A percentile compares a stretch with the other conserved stretches of the same genome.
These are phyloP conservation scores for Crossaster papposus DNA, from an alignment of 53 echinoderm and acorn worm species.

Conservation along the genomic window DNA sequence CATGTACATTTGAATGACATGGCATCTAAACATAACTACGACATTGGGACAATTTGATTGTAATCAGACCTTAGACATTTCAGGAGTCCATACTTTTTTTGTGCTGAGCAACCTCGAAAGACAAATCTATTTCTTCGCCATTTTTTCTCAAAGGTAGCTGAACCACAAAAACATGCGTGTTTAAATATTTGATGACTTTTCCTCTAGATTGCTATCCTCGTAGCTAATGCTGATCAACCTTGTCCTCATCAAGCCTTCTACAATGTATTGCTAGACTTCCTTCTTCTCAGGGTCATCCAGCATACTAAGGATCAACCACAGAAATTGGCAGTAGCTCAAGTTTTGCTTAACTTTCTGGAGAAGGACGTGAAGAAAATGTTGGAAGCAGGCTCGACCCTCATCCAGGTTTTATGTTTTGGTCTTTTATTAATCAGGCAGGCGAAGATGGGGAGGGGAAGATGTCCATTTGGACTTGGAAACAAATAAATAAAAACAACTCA, in stretches of 20 bases:
- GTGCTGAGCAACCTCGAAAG: too few species aligned
- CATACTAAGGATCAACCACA: constrained; percentile 7
- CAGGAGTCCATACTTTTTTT: too few species aligned
- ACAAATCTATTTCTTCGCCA: too few species aligned
- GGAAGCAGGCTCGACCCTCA: constrained; percentile 29
- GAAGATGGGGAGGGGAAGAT: background rate
- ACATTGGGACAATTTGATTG: too few species aligned
- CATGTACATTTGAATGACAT: background rate
- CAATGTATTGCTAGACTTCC: constrained; percentile 46
- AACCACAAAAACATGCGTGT: too few species aligned
- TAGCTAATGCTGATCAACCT: background rate
- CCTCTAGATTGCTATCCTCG: constrained; percentile 13
- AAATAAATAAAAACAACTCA: too few species aligned
- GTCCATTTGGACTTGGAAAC: background rate
- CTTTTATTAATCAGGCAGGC: background rate
- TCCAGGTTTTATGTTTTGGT: constrained; percentile 6
- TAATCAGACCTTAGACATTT: too few species aligned
- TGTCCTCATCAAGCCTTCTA: constrained; percentile 26
- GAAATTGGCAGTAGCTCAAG: constrained; percentile 45
- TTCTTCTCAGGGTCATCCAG: constrained; percentile 57
- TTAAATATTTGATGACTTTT: background rate
- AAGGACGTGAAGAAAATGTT: constrained; percentile 46
- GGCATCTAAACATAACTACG: too few species aligned
- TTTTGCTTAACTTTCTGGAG: constrained; percentile 60
- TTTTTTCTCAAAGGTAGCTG: background rate